Conservation (phyloP, 2,888 invertebrate genomes). For the Aspidapion aeneum region DNA sequence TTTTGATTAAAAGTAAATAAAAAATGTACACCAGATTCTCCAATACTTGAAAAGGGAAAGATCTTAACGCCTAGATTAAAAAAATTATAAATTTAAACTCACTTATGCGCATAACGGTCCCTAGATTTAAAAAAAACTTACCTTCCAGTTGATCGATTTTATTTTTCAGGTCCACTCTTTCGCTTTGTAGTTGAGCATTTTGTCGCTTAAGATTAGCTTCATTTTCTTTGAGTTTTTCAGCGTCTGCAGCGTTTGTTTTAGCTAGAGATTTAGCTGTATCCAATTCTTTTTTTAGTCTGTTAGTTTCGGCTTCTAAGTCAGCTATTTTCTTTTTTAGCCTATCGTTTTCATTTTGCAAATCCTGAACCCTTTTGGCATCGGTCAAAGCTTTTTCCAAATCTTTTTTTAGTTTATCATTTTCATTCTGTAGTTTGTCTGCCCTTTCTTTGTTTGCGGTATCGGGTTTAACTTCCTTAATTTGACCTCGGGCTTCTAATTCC, state of each 20-base stretch:
- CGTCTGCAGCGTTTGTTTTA: conserved; percentile 16
- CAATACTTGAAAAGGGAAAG: no score
- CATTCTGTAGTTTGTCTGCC: conserved; percentile 25
- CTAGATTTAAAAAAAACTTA: no score
- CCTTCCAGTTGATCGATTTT: conserved; percentile 13
- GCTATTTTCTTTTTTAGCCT: conserved; percentile 24
- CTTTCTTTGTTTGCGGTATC: conserved; percentile 23
- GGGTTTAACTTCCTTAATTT: conserved; percentile 4
- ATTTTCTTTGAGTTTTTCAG: conserved; percentile 24
- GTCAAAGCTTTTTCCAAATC: conserved; percentile 24
- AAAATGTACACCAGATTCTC: background rate
- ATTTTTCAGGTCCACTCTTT: conserved; percentile 25
- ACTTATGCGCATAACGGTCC: no score
- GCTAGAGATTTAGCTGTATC: conserved; percentile 16
- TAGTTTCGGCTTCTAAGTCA: conserved; percentile 24
- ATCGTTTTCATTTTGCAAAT: conserved; percentile 22
- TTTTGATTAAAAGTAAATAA: background rate
- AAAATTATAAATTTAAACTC: no score
- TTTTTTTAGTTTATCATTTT: conserved; percentile 31
- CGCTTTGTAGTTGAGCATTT: conserved; percentile 26
- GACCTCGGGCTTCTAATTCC: conserved; percentile 14
- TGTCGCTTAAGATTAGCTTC: conserved; percentile 23
- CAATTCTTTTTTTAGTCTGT: conserved; percentile 23
- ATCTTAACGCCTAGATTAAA: no score
- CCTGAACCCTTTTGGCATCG: conserved; percentile 13